These are phyloP conservation scores for Kuschelorhynchus macadamiae DNA, from an alignment of 2,888 invertebrate genomes.

Conservation along the genomic window DNA sequence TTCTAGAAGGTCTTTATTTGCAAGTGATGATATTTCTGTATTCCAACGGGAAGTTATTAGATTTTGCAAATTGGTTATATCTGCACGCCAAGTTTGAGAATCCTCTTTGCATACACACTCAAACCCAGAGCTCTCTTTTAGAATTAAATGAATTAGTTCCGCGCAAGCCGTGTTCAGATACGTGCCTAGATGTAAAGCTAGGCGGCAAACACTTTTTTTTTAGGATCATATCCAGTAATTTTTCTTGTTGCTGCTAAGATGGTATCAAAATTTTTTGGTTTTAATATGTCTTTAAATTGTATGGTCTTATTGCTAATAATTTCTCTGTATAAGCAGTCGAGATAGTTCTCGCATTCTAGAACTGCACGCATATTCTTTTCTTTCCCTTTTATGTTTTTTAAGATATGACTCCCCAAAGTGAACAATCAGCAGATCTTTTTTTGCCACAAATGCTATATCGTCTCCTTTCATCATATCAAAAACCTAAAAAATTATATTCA, in stretches of 20 bases:
- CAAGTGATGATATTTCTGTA: too few relatives aligned
- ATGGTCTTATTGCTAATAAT: conserved; percentile 1
- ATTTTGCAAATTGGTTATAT: conserved; percentile 44
- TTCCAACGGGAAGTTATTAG: too few relatives aligned
- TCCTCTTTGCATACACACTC: conserved; percentile 31
- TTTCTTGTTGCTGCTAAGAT: conserved; percentile 49
- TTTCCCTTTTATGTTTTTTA: conserved; percentile 19
- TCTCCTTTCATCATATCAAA: too few relatives aligned
- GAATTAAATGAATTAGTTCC: conserved; percentile 50
- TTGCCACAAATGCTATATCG: background rate
- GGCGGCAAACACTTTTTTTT: conserved; percentile 53
- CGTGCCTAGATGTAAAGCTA: conserved; percentile 55
- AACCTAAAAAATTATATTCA: too few relatives aligned
- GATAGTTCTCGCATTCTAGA: conserved; percentile 15
- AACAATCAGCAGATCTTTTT: conserved; percentile 20
- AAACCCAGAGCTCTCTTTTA: conserved; percentile 52
- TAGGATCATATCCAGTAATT: conserved; percentile 52
- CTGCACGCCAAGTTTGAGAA: conserved; percentile 11
- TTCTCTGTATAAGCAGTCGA: conserved; percentile 14
- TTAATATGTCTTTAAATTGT: conserved; percentile 47
- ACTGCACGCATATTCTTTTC: conserved; percentile 22
- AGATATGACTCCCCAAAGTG: conserved; percentile 25
- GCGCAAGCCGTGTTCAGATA: conserved; percentile 52
- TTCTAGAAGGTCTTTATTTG: too few relatives aligned
- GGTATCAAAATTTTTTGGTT: conserved; percentile 53